phyloP scores from a whole-genome alignment of 2,113 vertebrate species.

The Abramis brama region DNA sequence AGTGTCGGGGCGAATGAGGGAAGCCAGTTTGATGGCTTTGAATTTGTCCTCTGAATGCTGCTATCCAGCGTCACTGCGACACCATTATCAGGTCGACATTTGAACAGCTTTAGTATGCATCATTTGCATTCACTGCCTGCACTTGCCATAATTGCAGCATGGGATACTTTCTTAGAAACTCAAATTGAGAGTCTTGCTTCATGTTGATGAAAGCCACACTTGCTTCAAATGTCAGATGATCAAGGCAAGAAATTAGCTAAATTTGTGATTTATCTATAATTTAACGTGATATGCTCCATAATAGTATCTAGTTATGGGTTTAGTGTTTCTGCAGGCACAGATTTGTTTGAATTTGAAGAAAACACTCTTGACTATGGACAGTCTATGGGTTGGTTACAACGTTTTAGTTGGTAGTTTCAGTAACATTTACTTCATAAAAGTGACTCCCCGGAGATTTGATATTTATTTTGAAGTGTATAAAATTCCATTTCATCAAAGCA shows the following conservation, averaged over 20 bases:
- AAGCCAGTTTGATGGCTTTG: conserved; percentile 19
- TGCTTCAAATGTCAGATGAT: not conserved
- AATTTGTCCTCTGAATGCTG: conserved; percentile 29
- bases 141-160: not conserved
- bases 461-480: not conserved
- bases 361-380: not conserved
- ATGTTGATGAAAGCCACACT: not conserved
- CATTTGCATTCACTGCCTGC: conserved; percentile 46
- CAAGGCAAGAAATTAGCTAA: not conserved
- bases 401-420: not conserved
- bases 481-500: not conserved
- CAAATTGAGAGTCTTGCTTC: not conserved
- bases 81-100: conserved; percentile 48
- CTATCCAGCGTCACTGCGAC: conserved; percentile 29
- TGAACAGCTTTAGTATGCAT: conserved; percentile 30
- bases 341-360: not conserved
- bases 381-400: not conserved
- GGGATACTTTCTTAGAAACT: not conserved
- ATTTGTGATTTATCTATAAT: not conserved
- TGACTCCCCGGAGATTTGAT: not conserved
- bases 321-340: not conserved
- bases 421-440: not conserved
- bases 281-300: not conserved
- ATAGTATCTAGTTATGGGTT: not conserved
- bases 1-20: conserved; percentile 21